A percentile compares a stretch with the other conserved stretches of the same genome.
phyloP scores from a whole-genome alignment of 2,113 vertebrate species.

The Proterorhinus semilunaris region DNA sequence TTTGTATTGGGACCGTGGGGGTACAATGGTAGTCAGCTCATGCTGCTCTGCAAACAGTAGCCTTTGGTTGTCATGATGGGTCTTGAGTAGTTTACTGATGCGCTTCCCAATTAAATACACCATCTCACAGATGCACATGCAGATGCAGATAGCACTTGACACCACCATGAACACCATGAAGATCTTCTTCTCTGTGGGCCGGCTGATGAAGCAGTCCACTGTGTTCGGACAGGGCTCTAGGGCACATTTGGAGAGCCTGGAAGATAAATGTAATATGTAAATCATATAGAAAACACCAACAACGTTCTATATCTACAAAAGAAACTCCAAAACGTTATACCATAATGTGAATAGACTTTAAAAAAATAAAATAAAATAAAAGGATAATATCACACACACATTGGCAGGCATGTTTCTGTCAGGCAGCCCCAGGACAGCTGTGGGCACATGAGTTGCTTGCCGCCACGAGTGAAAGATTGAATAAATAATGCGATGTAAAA shows the following conservation, averaged over 20 bases:
- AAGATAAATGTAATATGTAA: not conserved
- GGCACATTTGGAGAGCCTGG: slow-evolving; percentile 81
- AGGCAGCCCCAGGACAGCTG: no score
- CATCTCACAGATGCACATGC: slow-evolving; percentile 86
- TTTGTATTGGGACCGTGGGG: slow-evolving; percentile 35
- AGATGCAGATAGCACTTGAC: slow-evolving; percentile 80
- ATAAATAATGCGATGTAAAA: no score
- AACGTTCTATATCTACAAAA: no score
- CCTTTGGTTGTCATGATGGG: slow-evolving; percentile 39
- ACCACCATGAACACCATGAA: slow-evolving; percentile 95
- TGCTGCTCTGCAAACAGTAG: slow-evolving; percentile 44
- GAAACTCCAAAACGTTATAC: no score
- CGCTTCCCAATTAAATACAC: slow-evolving; percentile 84
- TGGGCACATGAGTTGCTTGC: no score
- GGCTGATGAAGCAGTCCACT: slow-evolving; percentile 87
- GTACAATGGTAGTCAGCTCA: slow-evolving; percentile 42
- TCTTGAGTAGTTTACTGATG: slow-evolving; percentile 53
- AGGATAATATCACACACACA: no score
- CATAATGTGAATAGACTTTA: no score
- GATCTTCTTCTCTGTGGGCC: slow-evolving; percentile 91
- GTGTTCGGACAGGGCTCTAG: slow-evolving; percentile 80
- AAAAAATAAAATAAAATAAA: no score
- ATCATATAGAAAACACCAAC: no score
- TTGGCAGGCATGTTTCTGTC: no score
- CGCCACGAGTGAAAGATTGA: no score